phyloP scores from a whole-genome alignment of 2,113 vertebrate species.

The Chloebia gouldiae region DNA sequence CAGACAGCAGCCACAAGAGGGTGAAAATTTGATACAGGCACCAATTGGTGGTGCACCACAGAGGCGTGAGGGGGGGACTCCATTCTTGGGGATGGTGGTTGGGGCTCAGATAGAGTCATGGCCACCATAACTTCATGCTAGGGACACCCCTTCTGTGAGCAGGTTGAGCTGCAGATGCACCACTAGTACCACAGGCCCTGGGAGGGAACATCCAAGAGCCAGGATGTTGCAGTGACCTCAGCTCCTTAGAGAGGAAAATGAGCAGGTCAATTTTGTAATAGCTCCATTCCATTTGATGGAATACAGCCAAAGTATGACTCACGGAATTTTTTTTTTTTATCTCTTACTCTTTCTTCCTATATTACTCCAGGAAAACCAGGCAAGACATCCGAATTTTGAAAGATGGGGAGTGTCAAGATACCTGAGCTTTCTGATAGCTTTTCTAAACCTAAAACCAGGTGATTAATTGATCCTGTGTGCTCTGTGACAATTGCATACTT shows the following conservation, averaged over 20 bases:
- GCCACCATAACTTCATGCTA: neutral
- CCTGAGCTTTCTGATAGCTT: neutral
- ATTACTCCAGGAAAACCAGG: constrained; percentile 42
- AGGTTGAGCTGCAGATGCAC: neutral
- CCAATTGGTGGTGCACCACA: fast-evolving
- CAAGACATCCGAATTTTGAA: constrained; percentile 52
- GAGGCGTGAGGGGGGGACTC: neutral
- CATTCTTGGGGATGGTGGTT: neutral
- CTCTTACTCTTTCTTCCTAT: neutral
- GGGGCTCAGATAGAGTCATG: neutral
- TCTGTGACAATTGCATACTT: neutral
- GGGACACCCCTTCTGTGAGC: neutral
- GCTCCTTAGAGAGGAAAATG: neutral
- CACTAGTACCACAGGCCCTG: fast-evolving
- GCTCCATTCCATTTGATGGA: neutral
- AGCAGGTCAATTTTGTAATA: neutral
- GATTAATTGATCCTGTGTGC: constrained; percentile 10
- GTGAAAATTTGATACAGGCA: neutral
- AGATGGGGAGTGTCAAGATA: neutral
- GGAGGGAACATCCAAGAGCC: neutral
- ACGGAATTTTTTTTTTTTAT: neutral
- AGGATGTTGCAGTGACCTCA: neutral
- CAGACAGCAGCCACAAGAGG: neutral
- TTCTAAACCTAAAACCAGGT: neutral
- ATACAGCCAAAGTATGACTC: neutral